A percentile compares a stretch with the other conserved stretches of the same genome.
These are phyloP conservation scores for Lasioglossum lativentre DNA, from an alignment of 2,888 invertebrate species.

Conservation along the genomic window DNA sequence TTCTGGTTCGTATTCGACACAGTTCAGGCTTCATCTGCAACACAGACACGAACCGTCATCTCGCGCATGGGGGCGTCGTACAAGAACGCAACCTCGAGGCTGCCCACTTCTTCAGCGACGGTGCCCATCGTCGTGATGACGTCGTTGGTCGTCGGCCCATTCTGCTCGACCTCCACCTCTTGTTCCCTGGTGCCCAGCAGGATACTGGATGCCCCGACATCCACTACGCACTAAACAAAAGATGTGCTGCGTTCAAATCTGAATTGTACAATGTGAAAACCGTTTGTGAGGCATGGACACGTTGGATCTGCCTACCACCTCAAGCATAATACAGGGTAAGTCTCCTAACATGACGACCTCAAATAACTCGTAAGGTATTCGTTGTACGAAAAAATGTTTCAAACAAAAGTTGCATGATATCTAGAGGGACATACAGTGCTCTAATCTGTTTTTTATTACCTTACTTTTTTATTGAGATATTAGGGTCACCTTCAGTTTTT, in stretches of 20 bases:
- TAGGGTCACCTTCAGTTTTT: no score
- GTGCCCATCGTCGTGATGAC: constrained; percentile 74
- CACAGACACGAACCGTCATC: constrained; percentile 88
- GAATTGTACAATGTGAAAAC: neutral
- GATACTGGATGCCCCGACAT: constrained; percentile 79
- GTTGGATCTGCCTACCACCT: neutral
- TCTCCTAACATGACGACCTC: no score
- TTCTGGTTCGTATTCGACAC: no score
- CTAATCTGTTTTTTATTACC: no score
- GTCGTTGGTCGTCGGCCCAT: constrained; percentile 83
- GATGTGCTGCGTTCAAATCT: neutral
- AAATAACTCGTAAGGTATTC: no score
- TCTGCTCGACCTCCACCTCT: constrained; percentile 78
- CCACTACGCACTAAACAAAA: constrained; percentile 80
- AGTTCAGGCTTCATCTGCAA: neutral
- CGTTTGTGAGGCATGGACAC: neutral
- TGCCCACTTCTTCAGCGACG: constrained; percentile 85
- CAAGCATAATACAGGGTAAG: no score
- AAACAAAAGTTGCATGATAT: no score
- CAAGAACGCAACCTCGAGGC: constrained; percentile 93
- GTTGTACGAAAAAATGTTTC: no score
- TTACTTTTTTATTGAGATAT: no score
- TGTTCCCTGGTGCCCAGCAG: constrained; percentile 78
- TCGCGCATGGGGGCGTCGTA: constrained; percentile 96
- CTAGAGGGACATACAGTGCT: no score